Evolutionary conservation across 2,888 invertebrate genomes (phyloP).

Genomic region (Cerceris rybyensis): DNA sequence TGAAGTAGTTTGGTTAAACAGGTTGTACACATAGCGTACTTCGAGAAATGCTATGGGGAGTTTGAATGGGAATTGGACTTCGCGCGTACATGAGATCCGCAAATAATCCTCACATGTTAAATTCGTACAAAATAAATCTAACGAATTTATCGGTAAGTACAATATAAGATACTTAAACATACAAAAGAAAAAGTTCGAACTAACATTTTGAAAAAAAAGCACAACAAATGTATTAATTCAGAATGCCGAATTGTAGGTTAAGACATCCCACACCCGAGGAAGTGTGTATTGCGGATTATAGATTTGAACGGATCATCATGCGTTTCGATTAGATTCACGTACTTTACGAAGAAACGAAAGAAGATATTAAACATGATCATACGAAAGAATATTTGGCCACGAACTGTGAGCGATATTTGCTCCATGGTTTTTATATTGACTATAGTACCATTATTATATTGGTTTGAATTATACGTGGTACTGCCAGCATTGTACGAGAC

Average conservation of each 20-base stretch:
- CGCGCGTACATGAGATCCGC: slow-evolving; percentile 9
- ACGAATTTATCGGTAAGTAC: background rate
- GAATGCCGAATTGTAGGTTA: slow-evolving; percentile 34
- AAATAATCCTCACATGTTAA: background rate
- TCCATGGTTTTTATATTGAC: slow-evolving; percentile 85
- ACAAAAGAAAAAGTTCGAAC: background rate
- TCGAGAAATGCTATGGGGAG: background rate
- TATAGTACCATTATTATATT: slow-evolving; percentile 86
- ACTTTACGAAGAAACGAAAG: background rate
- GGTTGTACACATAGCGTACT: background rate
- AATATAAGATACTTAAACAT: slow-evolving; percentile 10
- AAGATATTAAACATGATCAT: slow-evolving; percentile 68
- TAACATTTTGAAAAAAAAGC: background rate
- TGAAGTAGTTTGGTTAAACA: background rate
- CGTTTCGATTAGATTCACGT: background rate
- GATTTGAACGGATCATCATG: background rate
- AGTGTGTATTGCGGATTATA: background rate
- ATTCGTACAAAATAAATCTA: too few relatives aligned
- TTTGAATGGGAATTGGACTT: slow-evolving; percentile 16
- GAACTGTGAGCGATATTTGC: slow-evolving; percentile 80
- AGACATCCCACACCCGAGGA: background rate
- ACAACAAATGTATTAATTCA: background rate
- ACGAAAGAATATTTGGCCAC: slow-evolving; percentile 74
- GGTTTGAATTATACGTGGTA: slow-evolving; percentile 90
- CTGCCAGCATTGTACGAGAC: slow-evolving; percentile 86